Percentiles rank a stretch among this genome's conserved stretches.
These are phyloP conservation scores for Diorhabda elongata DNA, from an alignment of 1,140 invertebrate species.

Conservation along the genomic window DNA sequence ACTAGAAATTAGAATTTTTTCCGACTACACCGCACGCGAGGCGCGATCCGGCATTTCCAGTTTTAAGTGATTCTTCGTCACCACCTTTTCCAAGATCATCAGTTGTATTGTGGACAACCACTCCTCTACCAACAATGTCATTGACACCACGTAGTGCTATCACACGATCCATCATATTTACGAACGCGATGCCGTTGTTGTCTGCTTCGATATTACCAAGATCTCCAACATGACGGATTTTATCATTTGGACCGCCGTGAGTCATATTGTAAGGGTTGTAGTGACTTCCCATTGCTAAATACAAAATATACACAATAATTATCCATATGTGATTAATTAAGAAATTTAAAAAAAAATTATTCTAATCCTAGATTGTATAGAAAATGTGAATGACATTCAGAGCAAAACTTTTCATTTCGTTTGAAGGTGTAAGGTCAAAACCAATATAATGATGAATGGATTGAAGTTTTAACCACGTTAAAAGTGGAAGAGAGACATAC, in stretches of 20 bases:
- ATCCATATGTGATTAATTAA: too few relatives aligned
- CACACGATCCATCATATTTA: constrained; percentile 61
- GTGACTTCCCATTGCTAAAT: not conserved
- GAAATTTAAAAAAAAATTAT: too few relatives aligned
- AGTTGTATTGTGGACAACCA: constrained; percentile 68
- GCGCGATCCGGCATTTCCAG: constrained; percentile 70
- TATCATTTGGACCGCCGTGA: constrained; percentile 68
- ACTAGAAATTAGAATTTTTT: too few relatives aligned
- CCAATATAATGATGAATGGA: too few relatives aligned
- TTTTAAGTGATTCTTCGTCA: constrained; percentile 35
- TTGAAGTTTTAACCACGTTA: too few relatives aligned
- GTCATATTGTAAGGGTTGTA: constrained; percentile 36
- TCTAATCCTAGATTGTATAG: too few relatives aligned
- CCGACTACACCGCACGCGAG: constrained; percentile 79
- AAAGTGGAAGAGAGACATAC: too few relatives aligned
- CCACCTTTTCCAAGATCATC: constrained; percentile 74
- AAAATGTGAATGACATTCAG: too few relatives aligned
- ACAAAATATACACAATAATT: not conserved
- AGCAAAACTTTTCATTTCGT: too few relatives aligned
- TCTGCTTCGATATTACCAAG: constrained; percentile 77
- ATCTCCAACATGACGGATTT: constrained; percentile 81
- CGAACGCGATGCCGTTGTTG: constrained; percentile 52
- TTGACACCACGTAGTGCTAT: constrained; percentile 64
- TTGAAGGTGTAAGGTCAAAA: too few relatives aligned
- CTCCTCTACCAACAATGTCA: constrained; percentile 70